Evolutionary conservation across 2,888 invertebrate species (phyloP), one percentile per base, ranked within the genome.

Genomic region (Tenthredo distinguenda): DNA sequence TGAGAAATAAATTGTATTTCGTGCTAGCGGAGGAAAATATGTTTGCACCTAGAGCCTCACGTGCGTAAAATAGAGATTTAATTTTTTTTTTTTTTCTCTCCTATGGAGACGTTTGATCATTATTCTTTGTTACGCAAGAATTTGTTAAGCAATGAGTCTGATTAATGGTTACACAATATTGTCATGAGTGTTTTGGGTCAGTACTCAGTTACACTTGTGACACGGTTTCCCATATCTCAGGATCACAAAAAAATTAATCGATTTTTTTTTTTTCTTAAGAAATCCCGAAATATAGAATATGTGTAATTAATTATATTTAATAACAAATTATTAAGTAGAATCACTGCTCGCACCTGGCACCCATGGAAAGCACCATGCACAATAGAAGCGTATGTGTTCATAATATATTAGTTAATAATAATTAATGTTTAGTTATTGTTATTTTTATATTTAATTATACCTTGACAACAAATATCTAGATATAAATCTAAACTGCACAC

Each of bases 331-430:
- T 86, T 86, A 87, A 86, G 86, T 84, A 85, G 86, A 87, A 84
- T 87, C 87, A 87, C 88, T 90, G 89, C 87, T 87, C 87, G 88
- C 87, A 88, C 88, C 85, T 85, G 86, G 88, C 88, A 87, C 86
- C 86, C 87, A 86, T 86, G 86, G 87, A 87, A 89, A 91, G 89
- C 89, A 90, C 88, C 89, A 90, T 89, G 88, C 89, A 89, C 89
- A 87, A 88, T 88, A 89, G 88, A 92, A 91, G 91, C 91, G 90
- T 91, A 92, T 91, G 89, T 87, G 89, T 91, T 91, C 88, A 86
- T 89, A 88, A 91, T 86, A 85, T 76, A 87, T 86, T 87, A 87
- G 74, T 86, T 87, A 87, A 86, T 87, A 85, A 86, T 86, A 86
- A 86, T 86, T 87, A 72, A 81, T 79, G 71, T 50, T 86, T 84